These are phyloP conservation scores for Agapornis canus DNA, from an alignment of 2,797 vertebrate species.

Conservation along the genomic window DNA sequence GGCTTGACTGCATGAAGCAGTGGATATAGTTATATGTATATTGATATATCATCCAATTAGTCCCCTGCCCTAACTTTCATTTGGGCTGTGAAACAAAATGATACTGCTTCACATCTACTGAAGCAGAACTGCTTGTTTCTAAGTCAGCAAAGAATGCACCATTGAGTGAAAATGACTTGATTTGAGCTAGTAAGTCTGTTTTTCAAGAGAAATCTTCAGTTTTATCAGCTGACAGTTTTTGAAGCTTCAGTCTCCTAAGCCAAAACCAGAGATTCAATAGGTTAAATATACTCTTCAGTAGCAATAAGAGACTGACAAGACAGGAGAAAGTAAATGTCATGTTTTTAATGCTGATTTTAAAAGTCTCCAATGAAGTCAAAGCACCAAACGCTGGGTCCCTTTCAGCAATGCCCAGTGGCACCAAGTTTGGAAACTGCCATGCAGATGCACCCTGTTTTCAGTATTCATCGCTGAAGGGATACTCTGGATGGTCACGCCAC, in stretches of 20 bases:
- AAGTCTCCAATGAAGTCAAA: background rate
- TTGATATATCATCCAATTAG: background rate
- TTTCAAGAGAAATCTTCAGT: background rate
- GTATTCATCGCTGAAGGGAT: conserved; percentile 81
- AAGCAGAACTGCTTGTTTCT: background rate
- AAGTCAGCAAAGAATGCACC: background rate
- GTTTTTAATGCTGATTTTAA: conserved; percentile 58
- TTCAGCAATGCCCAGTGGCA: background rate
- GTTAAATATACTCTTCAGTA: background rate
- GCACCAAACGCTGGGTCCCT: background rate
- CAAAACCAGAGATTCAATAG: background rate
- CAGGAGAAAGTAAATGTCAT: background rate
- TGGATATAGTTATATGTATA: background rate
- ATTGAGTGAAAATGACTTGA: background rate
- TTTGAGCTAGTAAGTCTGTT: background rate
- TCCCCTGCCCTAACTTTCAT: background rate
- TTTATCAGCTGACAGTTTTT: background rate
- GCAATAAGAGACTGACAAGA: background rate
- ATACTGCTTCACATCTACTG: background rate
- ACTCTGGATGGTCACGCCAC: conserved; percentile 83
- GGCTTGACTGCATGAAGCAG: background rate
- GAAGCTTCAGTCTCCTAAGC: background rate
- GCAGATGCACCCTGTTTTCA: conserved; percentile 35
- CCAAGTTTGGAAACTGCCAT: background rate
- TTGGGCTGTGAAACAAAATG: background rate